These are phyloP conservation scores for Chrysogorgia sp. DNA, from an alignment of 92 coral and sea anemone genomes.

Conservation along the genomic window DNA sequence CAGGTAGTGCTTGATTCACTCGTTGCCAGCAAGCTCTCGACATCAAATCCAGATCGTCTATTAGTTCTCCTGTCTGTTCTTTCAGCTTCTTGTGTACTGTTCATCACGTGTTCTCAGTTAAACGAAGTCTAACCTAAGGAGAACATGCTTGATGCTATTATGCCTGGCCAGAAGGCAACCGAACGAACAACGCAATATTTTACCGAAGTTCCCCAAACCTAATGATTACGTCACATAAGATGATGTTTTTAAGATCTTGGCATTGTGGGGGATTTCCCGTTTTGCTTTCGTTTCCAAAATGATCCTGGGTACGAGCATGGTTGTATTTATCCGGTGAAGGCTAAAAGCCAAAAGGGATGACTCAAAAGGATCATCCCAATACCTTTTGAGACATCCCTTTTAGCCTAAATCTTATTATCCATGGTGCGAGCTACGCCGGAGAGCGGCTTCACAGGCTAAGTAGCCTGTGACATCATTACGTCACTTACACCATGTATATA, in stretches of 20 bases:
- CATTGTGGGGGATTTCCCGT: conserved; percentile 46
- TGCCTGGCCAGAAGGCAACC: too few species aligned
- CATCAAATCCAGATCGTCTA: conserved; percentile 21
- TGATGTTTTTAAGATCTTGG: not conserved
- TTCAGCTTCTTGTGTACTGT: not conserved
- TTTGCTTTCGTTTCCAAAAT: conserved; percentile 6
- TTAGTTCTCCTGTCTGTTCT: not conserved
- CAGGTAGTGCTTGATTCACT: not conserved
- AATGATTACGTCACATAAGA: conserved; percentile 33
- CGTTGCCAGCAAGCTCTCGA: conserved; percentile 28
- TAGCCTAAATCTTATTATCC: too few species aligned
- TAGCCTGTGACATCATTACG: too few species aligned
- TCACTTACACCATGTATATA: too few species aligned
- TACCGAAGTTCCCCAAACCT: conserved; percentile 15
- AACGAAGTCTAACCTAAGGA: not conserved
- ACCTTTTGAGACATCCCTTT: too few species aligned
- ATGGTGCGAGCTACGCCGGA: too few species aligned
- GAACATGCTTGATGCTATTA: not conserved
- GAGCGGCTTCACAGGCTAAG: too few species aligned
- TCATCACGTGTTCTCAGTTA: conserved; percentile 31
- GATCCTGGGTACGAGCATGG: too few species aligned
- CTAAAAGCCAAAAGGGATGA: too few species aligned
- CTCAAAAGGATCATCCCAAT: too few species aligned
- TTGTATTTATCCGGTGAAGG: too few species aligned
- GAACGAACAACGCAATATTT: not conserved